Conservation (phyloP, 2,113 vertebrate genomes). For the Pedionomus torquatus region DNA sequence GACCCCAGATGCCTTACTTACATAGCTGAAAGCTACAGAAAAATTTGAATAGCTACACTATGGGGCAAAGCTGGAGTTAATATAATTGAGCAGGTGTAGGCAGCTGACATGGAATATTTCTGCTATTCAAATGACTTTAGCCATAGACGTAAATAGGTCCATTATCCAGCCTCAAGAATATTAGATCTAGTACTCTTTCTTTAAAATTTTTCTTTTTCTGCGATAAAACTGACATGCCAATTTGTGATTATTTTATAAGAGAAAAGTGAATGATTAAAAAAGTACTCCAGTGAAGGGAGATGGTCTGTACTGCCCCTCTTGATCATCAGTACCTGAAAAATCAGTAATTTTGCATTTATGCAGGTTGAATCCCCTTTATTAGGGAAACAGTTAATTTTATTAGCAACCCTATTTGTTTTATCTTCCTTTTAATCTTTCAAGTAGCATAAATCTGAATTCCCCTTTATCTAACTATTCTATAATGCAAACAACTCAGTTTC, state of each 20-base stretch:
- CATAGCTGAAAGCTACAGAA: neutral
- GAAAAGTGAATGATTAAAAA: neutral
- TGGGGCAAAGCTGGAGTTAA: neutral
- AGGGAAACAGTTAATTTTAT: neutral
- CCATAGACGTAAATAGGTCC: neutral
- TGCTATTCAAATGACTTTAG: neutral
- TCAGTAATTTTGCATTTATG: neutral
- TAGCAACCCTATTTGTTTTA: neutral
- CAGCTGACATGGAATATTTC: neutral
- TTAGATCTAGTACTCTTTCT: neutral
- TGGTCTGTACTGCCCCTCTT: neutral
- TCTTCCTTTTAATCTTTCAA: neutral
- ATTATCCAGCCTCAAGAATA: neutral
- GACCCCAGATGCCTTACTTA: neutral
- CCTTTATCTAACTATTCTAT: neutral
- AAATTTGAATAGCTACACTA: neutral
- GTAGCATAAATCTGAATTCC: neutral
- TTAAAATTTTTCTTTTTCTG: neutral
- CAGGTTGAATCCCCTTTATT: neutral
- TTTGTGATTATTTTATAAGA: neutral
- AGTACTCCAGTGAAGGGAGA: neutral
- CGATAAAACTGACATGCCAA: neutral
- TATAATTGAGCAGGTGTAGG: neutral
- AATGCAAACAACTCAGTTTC: neutral
- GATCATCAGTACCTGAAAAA: neutral